Percentiles rank a stretch among this genome's conserved stretches.
phyloP scores from a whole-genome alignment of 2,113 vertebrate species.

The Oryzias melastigma region DNA sequence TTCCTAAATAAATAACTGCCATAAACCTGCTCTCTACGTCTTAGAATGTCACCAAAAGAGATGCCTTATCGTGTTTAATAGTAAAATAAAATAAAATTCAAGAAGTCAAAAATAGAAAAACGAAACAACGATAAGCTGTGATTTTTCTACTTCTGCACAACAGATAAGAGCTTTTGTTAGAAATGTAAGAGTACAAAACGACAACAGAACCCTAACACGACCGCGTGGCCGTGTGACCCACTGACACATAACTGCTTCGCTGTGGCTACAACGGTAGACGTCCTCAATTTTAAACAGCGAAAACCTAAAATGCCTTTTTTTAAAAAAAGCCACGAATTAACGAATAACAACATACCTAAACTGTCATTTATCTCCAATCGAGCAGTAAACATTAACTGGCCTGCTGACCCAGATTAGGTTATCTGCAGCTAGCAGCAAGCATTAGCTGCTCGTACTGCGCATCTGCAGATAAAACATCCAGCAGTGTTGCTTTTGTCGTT shows the following conservation, averaged over 20 bases:
- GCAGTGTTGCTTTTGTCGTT: constrained; percentile 11
- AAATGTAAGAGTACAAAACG: background rate
- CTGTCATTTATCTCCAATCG: background rate
- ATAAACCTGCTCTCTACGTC: background rate
- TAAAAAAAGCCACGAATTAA: background rate
- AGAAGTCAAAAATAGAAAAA: background rate
- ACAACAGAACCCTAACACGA: background rate
- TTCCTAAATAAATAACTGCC: constrained; percentile 1
- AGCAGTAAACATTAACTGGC: constrained; percentile 1
- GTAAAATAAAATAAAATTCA: background rate
- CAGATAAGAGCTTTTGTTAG: background rate
- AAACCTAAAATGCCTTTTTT: too few species aligned
- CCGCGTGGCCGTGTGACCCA: constrained; percentile 45
- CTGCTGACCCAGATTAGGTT: constrained; percentile 58
- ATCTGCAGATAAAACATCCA: background rate
- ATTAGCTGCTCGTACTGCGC: constrained; percentile 4
- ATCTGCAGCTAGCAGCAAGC: constrained; percentile 40
- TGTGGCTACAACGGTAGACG: background rate
- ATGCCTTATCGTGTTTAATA: background rate
- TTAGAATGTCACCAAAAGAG: background rate
- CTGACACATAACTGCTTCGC: constrained; percentile 33
- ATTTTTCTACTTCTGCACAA: background rate
- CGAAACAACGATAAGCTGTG: background rate
- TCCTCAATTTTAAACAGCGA: background rate
- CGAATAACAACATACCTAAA: background rate